phyloP scores from a whole-genome alignment of 92 coral and sea anemone genomes.

The Blastomussa wellsi region DNA sequence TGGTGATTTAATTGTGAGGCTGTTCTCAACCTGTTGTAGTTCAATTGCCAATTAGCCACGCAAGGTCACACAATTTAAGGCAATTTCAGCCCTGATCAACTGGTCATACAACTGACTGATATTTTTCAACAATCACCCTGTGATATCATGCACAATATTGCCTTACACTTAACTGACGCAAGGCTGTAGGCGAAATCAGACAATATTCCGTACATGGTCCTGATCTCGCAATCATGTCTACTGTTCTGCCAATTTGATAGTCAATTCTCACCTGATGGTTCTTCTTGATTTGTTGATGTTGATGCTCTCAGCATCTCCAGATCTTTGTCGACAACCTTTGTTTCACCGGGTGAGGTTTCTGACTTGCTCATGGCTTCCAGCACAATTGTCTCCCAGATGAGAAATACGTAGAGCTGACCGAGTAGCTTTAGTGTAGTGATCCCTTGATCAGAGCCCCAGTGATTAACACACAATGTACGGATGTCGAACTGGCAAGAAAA shows the following conservation, averaged over 20 bases:
- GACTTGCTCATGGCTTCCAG: slow-evolving; percentile 69
- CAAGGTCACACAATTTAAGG: too few species aligned
- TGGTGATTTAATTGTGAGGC: neutral
- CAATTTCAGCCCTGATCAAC: too few species aligned
- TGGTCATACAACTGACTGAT: too few species aligned
- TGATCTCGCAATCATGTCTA: too few species aligned
- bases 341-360: slow-evolving; percentile 47
- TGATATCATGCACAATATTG: too few species aligned
- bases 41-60: neutral
- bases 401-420: slow-evolving; percentile 80
- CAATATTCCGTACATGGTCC: too few species aligned
- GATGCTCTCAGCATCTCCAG: slow-evolving; percentile 59
- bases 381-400: slow-evolving; percentile 95
- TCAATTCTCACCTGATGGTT: slow-evolving; percentile 8
- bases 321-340: slow-evolving; percentile 57
- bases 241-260: too few species aligned
- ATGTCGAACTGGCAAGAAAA: slow-evolving; percentile 67
- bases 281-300: slow-evolving; percentile 38
- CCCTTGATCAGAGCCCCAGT: slow-evolving; percentile 93
- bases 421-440: slow-evolving; percentile 71
- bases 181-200: too few species aligned
- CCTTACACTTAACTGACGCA: too few species aligned
- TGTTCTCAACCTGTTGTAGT: neutral
- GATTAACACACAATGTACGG: slow-evolving; percentile 87
- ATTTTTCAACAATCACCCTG: too few species aligned